phyloP scores from a whole-genome alignment of 2,888 invertebrate genomes.

The Cephus nigrinus region DNA sequence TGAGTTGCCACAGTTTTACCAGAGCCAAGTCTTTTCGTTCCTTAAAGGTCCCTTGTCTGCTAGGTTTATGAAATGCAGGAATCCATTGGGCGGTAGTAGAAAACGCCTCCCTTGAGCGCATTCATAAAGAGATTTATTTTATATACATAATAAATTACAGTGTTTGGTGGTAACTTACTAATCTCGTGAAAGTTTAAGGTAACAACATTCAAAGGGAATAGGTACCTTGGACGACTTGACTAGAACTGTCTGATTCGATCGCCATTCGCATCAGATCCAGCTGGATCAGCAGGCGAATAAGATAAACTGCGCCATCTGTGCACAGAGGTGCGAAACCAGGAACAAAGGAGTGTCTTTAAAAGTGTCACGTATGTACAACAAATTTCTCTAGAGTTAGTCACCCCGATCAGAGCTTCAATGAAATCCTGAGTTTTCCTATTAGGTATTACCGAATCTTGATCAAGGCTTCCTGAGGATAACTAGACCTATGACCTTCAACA shows the following conservation, averaged over 20 bases:
- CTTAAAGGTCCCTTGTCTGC: not conserved
- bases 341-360: not conserved
- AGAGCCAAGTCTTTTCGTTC: not conserved
- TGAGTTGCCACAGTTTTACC: slow-evolving; percentile 12
- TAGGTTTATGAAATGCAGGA: no score
- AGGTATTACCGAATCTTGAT: not conserved
- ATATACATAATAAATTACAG: slow-evolving; percentile 43
- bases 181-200: not conserved
- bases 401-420: not conserved
- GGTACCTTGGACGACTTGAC: not conserved
- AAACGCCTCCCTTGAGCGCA: not conserved
- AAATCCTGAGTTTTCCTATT: not conserved
- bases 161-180: not conserved
- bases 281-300: not conserved
- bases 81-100: not conserved
- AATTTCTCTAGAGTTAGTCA: not conserved
- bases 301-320: not conserved
- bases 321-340: not conserved
- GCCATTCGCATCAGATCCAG: not conserved
- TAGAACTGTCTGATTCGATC: not conserved
- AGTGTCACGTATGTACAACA: not conserved
- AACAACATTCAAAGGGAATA: not conserved
- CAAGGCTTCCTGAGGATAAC: not conserved
- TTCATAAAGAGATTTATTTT: slow-evolving; percentile 39
- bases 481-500: slow-evolving; percentile 42